Evolutionary conservation across 2,888 invertebrate species (phyloP).

Genomic region (Caenorhabditis panamensis): DNA sequence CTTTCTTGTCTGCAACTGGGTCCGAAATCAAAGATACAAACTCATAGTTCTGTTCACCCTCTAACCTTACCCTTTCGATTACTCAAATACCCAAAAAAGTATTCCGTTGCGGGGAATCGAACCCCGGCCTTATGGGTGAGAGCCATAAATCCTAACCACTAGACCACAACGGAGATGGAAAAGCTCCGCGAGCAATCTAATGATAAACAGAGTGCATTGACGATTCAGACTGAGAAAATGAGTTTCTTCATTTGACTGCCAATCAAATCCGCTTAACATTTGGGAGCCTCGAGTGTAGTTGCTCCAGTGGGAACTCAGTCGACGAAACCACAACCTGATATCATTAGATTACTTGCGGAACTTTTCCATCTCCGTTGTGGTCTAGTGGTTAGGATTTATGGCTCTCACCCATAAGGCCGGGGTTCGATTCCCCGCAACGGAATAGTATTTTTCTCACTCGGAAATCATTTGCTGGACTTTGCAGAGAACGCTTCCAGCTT

Average conservation of each 20-base stretch:
- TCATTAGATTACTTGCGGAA: background rate
- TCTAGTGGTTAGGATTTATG: conserved; percentile 67
- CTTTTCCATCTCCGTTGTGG: conserved; percentile 52
- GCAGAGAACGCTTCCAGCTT: no score
- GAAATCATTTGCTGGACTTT: no score
- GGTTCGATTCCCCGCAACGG: conserved; percentile 58
- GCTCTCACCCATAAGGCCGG: conserved; percentile 67
- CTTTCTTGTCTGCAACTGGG: no score
- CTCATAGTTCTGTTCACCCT: no score
- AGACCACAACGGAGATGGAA: conserved; percentile 58
- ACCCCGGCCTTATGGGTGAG: conserved; percentile 67
- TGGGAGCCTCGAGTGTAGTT: background rate
- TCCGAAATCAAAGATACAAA: no score
- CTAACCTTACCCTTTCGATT: no score
- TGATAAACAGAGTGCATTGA: no score
- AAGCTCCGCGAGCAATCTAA: background rate
- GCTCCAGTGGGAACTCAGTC: no score
- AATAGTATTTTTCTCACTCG: background rate
- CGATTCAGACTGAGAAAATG: no score
- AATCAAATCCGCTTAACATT: background rate
- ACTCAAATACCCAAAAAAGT: background rate
- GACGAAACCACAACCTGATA: no score
- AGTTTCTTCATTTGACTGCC: no score
- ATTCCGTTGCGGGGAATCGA: conserved; percentile 65
- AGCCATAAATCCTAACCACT: conserved; percentile 68